phyloP scores from a whole-genome alignment of 2,888 invertebrate species.

The Nyleta sp. region DNA sequence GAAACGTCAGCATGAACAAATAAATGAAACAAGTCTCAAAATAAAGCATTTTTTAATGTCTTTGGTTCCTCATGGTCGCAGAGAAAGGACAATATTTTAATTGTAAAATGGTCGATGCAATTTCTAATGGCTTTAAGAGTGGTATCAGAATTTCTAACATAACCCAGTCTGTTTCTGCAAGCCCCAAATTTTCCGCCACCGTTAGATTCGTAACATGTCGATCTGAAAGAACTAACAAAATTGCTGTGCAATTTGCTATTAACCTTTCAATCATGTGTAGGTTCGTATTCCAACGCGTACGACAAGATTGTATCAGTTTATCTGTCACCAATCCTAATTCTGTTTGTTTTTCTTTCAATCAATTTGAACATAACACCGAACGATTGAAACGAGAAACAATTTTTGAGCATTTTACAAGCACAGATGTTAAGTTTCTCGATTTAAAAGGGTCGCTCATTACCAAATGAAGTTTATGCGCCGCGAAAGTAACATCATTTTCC shows the following conservation, averaged over 20 bases:
- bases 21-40: too few relatives aligned
- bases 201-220: not conserved
- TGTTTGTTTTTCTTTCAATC: not conserved
- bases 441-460: not conserved
- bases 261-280: constrained; percentile 4
- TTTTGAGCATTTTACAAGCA: not conserved
- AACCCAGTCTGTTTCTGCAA: not conserved
- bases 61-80: too few relatives aligned
- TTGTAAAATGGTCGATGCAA: constrained; percentile 1
- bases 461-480: constrained; percentile 6
- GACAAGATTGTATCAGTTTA: not conserved
- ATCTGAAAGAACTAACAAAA: not conserved
- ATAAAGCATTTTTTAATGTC: too few relatives aligned
- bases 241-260: constrained; percentile 1
- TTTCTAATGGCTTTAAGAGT: not conserved
- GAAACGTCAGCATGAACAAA: too few relatives aligned
- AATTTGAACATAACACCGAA: constrained; percentile 1
- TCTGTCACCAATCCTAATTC: not conserved
- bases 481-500: constrained; percentile 1
- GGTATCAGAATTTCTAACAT: not conserved
- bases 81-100: too few relatives aligned
- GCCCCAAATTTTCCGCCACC: not conserved
- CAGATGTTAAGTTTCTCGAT: not conserved
- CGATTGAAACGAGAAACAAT: not conserved
- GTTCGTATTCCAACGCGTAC: constrained; percentile 8